Conservation (phyloP, 2,113 vertebrate species). For the Rhodinocichla rosea region DNA sequence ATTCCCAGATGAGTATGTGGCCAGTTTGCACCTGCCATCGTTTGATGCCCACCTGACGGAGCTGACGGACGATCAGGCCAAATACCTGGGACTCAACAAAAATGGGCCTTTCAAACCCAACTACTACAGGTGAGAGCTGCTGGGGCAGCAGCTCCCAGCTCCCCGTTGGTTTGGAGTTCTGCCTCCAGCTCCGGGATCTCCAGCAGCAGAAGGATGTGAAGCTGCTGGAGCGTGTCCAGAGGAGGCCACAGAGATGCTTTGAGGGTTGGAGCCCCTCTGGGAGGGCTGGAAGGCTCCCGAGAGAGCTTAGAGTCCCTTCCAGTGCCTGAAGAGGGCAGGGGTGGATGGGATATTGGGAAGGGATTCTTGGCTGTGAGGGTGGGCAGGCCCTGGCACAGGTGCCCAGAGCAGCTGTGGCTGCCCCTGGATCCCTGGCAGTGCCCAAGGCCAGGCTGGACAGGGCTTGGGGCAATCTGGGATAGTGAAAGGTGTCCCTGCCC, state of each 20-base stretch:
- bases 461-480: accelerated
- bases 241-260: not conserved
- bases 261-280: not conserved
- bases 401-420: not conserved
- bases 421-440: not conserved
- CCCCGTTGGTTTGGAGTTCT: accelerated
- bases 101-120: slow-evolving; percentile 87
- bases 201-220: not conserved
- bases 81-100: slow-evolving; percentile 87
- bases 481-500: not conserved
- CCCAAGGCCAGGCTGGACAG: accelerated
- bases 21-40: slow-evolving; percentile 83
- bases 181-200: not conserved
- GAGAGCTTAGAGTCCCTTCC: not conserved
- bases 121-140: slow-evolving; percentile 71
- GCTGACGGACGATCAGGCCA: slow-evolving; percentile 83
- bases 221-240: not conserved
- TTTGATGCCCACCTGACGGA: slow-evolving; percentile 86
- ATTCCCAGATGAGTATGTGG: slow-evolving; percentile 81
- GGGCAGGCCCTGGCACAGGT: not conserved
- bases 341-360: accelerated
- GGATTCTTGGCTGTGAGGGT: accelerated
- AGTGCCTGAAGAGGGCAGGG: not conserved
- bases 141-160: not conserved
- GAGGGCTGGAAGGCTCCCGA: not conserved